Percentiles rank a stretch among this genome's conserved stretches.
Evolutionary conservation across 2,113 vertebrate species (phyloP).

Genomic region (Clinocottus analis): DNA sequence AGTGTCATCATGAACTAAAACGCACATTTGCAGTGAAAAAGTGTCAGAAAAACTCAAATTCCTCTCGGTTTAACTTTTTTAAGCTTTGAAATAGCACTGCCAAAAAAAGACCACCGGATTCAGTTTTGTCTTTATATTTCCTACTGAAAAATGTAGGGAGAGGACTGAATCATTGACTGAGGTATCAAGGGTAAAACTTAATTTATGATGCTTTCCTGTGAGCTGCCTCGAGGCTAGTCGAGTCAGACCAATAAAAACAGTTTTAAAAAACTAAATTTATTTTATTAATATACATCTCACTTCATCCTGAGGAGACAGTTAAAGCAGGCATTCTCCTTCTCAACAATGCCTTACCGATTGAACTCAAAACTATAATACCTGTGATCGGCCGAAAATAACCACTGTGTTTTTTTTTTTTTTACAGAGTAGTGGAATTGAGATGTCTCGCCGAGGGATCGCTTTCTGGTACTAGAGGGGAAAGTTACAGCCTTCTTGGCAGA

Average conservation of each 20-base stretch:
- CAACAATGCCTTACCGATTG: neutral
- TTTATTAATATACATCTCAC: neutral
- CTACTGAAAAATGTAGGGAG: neutral
- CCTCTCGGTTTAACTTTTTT: too few relatives aligned
- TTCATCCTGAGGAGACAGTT: neutral
- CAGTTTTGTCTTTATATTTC: neutral
- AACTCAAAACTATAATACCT: slow-evolving; percentile 18
- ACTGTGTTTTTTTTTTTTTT: neutral
- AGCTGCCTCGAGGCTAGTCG: neutral
- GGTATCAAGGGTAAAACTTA: neutral
- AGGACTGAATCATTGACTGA: neutral
- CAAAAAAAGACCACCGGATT: neutral
- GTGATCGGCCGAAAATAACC: neutral
- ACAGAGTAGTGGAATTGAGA: neutral
- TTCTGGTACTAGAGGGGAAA: slow-evolving; percentile 4
- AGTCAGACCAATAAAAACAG: neutral
- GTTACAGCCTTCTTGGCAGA: neutral
- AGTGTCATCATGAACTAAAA: neutral
- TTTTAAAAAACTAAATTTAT: neutral
- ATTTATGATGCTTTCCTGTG: neutral
- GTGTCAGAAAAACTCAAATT: neutral
- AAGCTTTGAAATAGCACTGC: neutral
- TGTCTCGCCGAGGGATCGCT: neutral
- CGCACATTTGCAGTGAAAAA: too few relatives aligned
- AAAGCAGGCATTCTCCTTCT: neutral